Percentiles rank a stretch among this genome's conserved stretches.
These are phyloP conservation scores for Brachionus rotundiformis DNA, from an alignment of 1,140 invertebrate genomes.

Conservation along the genomic window DNA sequence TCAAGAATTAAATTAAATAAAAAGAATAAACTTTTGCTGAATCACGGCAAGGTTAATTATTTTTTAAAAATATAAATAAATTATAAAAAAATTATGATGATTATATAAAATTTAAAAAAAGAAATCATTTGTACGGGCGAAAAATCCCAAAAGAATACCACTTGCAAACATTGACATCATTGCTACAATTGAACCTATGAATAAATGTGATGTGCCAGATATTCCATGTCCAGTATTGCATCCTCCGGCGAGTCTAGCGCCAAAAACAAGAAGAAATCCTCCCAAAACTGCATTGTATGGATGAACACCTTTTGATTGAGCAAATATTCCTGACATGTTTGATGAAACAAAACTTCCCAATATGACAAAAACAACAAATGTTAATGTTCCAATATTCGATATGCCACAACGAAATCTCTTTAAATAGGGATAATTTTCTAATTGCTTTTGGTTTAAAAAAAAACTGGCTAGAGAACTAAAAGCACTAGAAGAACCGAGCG, in stretches of 20 bases:
- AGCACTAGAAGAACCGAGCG: neutral
- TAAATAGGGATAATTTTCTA: neutral
- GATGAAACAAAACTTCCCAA: neutral
- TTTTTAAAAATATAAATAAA: neutral
- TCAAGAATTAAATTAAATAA: neutral
- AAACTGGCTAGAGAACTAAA: neutral
- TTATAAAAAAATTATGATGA: neutral
- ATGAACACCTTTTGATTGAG: neutral
- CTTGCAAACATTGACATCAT: constrained; percentile 43
- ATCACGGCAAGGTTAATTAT: neutral
- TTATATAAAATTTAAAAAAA: neutral
- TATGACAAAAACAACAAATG: neutral
- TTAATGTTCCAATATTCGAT: neutral
- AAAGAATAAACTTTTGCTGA: neutral
- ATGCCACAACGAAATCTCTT: neutral
- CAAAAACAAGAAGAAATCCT: constrained; percentile 45
- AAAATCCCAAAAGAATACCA: neutral
- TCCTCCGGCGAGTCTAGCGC: constrained; percentile 33
- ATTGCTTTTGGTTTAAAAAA: neutral
- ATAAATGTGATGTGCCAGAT: constrained; percentile 23
- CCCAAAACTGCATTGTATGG: constrained; percentile 25
- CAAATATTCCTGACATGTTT: neutral
- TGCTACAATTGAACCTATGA: constrained; percentile 19
- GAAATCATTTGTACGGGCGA: neutral
- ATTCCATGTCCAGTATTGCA: constrained; percentile 45